phyloP scores from a whole-genome alignment of 2,888 invertebrate genomes.

The Sycophila texana region DNA sequence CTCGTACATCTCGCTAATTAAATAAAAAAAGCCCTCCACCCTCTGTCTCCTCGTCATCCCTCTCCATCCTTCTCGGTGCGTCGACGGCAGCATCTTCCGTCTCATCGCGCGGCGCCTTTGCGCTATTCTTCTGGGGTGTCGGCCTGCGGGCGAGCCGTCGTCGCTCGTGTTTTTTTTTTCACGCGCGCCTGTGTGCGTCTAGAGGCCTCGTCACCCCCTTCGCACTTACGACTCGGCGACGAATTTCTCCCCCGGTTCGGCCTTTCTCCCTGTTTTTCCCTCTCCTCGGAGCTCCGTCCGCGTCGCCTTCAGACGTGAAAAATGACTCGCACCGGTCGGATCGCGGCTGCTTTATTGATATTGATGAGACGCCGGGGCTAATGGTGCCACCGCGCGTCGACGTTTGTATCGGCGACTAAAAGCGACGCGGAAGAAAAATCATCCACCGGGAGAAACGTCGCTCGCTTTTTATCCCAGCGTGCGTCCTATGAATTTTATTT shows the following conservation, averaged over 20 bases:
- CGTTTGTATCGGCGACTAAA: no score
- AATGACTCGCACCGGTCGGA: background rate
- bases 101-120: constrained; percentile 46
- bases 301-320: background rate
- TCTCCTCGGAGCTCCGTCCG: constrained; percentile 9
- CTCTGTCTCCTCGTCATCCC: constrained; percentile 32
- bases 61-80: constrained; percentile 40
- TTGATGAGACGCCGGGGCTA: constrained; percentile 2
- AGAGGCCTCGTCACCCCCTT: background rate
- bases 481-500: no score
- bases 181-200: background rate
- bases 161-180: constrained; percentile 7
- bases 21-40: constrained; percentile 65
- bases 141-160: constrained; percentile 66
- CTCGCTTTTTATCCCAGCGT: no score
- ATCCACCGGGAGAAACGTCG: background rate
- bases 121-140: constrained; percentile 68
- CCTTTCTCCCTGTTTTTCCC: background rate
- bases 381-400: background rate
- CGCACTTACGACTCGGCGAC: background rate
- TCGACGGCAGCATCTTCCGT: constrained; percentile 33
- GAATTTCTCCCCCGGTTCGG: background rate
- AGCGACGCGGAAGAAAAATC: background rate
- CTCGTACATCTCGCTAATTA: constrained; percentile 72
- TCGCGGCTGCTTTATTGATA: constrained; percentile 10